A percentile compares a stretch with the other conserved stretches of the same genome.
These are phyloP conservation scores for Tholera decimalis DNA, from an alignment of 2,888 invertebrate species.

Conservation along the genomic window DNA sequence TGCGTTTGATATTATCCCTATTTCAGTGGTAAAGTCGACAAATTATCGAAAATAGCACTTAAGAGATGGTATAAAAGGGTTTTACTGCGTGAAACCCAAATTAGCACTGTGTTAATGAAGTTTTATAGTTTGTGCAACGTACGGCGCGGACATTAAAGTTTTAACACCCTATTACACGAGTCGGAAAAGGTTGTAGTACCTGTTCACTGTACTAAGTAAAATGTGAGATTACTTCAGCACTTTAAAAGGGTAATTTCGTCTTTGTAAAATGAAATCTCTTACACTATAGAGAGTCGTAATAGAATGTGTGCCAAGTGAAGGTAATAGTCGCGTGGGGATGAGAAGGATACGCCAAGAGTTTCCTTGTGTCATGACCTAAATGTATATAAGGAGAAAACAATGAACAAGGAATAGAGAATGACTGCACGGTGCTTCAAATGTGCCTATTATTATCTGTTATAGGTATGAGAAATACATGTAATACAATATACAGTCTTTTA, in stretches of 20 bases:
- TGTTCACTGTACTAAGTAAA: constrained; percentile 9
- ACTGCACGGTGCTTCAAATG: too few species aligned
- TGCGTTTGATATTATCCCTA: constrained; percentile 2
- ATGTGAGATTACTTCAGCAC: constrained; percentile 2
- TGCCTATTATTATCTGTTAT: too few species aligned
- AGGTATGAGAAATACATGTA: too few species aligned
- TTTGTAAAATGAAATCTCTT: neutral
- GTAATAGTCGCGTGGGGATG: neutral
- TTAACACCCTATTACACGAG: constrained; percentile 20
- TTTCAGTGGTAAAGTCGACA: constrained; percentile 21
- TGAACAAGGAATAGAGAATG: too few species aligned
- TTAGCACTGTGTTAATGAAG: constrained; percentile 28
- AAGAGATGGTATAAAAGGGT: constrained; percentile 12
- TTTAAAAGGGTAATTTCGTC: neutral
- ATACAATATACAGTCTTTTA: too few species aligned
- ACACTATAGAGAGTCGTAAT: neutral
- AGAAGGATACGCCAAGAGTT: too few species aligned
- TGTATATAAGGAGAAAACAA: too few species aligned
- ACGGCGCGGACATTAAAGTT: constrained; percentile 19
- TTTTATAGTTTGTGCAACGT: constrained; percentile 13
- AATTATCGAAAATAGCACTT: constrained; percentile 21
- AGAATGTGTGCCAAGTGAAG: too few species aligned
- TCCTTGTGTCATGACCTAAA: too few species aligned
- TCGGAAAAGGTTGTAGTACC: constrained; percentile 16
- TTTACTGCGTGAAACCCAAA: constrained; percentile 29